Evolutionary conservation across 2,113 vertebrate genomes (phyloP), one percentile per base, ranked within the genome.

Genomic region (Aleadryas rufinucha): DNA sequence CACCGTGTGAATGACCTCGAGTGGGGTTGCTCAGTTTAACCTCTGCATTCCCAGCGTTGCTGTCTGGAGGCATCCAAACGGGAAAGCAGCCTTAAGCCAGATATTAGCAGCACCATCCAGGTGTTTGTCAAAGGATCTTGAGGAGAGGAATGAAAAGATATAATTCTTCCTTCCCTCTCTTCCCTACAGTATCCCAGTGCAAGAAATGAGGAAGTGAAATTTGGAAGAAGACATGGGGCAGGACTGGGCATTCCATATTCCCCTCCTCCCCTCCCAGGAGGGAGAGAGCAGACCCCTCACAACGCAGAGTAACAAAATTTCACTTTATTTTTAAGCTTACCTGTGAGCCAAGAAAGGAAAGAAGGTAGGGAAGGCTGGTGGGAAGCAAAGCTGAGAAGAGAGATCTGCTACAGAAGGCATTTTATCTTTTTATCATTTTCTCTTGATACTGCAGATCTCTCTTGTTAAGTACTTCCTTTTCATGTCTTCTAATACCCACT

Each of bases 141-240:
- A 65, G n/a, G 10, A 87, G 35, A 66, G 78, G 93, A 84, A 65
- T 39, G 1, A 45, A 81, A 47, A 54, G 0, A 37, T 41, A 0
- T 15, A 37, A 70, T 16, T 53, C 23, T 11, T 91, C 20, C 24
- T 82, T 87, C 26, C 9, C 2, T 66, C 50, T 70, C 11, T 75
- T 41, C 23, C 0, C 0, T 11, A 7, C 16, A 23, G 8, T 54
- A 26, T 68, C 2, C 0, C 18, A 74, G 37, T 41, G 24, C 45
- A 87, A 87, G 78, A 84, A 76, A 61, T 30, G 20, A 61, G 35
- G 65, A 76, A 80, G 30, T 12, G 35, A 75, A 71, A 27, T 54
- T 44, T 45, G 57, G 57, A 71, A 83, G 65, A 59, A 9, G 10
- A 68, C 1, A 5, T 12, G 11, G 15, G 28, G 7, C n/a, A 92